Evolutionary conservation across 1,140 invertebrate species (phyloP).

Genomic region (Daktulosphaira vitifoliae): DNA sequence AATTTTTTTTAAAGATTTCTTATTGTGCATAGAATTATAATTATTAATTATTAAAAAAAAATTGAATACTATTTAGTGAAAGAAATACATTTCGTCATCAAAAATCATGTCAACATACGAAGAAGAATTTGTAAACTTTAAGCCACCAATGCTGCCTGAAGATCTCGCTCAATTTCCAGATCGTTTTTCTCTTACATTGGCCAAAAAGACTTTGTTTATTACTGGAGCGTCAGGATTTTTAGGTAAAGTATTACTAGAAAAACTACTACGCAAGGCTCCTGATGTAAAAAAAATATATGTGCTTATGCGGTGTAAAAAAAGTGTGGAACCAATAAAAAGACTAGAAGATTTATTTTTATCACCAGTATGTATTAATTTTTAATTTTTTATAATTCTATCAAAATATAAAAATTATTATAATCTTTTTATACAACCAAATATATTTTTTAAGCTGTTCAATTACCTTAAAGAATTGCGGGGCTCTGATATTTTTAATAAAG

Average conservation of each 20-base stretch:
- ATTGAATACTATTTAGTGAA: too few relatives aligned
- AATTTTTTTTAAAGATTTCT: too few relatives aligned
- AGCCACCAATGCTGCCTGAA: too few relatives aligned
- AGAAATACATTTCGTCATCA: too few relatives aligned
- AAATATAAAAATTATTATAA: slow-evolving; percentile 42
- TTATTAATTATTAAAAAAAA: too few relatives aligned
- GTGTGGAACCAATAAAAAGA: slow-evolving; percentile 51
- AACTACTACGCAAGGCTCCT: slow-evolving; percentile 60
- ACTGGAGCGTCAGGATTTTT: slow-evolving; percentile 60
- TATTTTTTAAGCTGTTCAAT: slow-evolving; percentile 49
- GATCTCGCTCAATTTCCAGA: too few relatives aligned
- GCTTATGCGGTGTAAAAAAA: slow-evolving; percentile 61
- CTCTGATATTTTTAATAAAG: slow-evolving; percentile 55
- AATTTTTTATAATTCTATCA: not conserved
- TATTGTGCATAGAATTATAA: too few relatives aligned
- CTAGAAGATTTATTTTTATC: slow-evolving; percentile 53
- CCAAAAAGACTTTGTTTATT: too few relatives aligned
- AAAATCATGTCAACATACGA: too few relatives aligned
- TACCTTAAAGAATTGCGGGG: slow-evolving; percentile 48
- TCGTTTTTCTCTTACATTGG: too few relatives aligned
- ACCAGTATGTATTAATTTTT: slow-evolving; percentile 47
- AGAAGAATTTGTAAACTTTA: too few relatives aligned
- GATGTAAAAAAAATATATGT: slow-evolving; percentile 61
- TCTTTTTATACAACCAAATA: slow-evolving; percentile 53
- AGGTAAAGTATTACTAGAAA: slow-evolving; percentile 65